Evolutionary conservation across 1,140 invertebrate genomes (phyloP).

Genomic region (Pachypeltis micranthus): DNA sequence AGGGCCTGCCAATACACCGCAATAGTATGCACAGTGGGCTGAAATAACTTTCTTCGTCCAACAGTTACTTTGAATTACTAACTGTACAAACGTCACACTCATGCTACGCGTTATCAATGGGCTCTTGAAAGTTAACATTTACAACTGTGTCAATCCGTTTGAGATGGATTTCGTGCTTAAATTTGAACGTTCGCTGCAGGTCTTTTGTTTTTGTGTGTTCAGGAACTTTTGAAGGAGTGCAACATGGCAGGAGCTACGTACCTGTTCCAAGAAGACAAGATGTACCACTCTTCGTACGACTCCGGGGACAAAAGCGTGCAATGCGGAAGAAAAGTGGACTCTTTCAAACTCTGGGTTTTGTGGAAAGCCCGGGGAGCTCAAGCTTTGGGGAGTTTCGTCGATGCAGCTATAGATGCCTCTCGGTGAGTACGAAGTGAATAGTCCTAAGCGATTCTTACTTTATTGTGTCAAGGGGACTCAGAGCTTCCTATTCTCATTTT

Average conservation of each 20-base stretch:
- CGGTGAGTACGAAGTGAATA: constrained; percentile 30
- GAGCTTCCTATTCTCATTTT: neutral
- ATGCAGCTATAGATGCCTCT: constrained; percentile 48
- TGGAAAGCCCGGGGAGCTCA: constrained; percentile 64
- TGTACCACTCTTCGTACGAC: constrained; percentile 81
- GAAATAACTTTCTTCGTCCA: too few species aligned
- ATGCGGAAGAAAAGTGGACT: constrained; percentile 85
- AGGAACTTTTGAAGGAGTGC: constrained; percentile 50
- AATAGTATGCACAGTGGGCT: too few species aligned
- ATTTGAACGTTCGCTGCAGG: neutral
- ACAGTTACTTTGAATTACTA: too few species aligned
- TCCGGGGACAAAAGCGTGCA: constrained; percentile 88
- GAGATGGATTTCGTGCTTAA: too few species aligned
- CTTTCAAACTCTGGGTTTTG: constrained; percentile 88
- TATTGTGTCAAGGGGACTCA: too few species aligned
- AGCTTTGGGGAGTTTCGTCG: constrained; percentile 44
- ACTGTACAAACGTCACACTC: too few species aligned
- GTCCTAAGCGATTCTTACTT: neutral
- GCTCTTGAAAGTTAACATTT: too few species aligned
- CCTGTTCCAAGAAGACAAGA: constrained; percentile 85
- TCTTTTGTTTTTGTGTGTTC: constrained; percentile 10
- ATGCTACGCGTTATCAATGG: too few species aligned
- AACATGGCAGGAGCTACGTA: constrained; percentile 73
- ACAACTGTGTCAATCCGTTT: too few species aligned
- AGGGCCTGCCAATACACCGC: too few species aligned